Conservation (phyloP, 92 coral and sea anemone genomes). For the Isaurus tuberculatus region DNA sequence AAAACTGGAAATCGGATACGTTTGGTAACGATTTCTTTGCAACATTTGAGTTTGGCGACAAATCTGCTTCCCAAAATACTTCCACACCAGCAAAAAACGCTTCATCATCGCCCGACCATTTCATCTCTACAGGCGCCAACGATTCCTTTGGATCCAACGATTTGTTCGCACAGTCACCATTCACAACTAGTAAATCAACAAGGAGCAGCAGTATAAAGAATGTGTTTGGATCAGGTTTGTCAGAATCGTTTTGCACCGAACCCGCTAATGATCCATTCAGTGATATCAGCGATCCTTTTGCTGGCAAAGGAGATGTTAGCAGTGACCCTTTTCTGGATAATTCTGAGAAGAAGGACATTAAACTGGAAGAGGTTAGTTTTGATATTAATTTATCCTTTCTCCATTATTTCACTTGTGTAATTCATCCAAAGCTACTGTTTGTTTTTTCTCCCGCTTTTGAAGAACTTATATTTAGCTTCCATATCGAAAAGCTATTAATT, state of each 20-base stretch:
- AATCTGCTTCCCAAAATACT: slow-evolving; percentile 9
- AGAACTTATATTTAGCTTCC: no score
- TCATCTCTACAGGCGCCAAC: slow-evolving; percentile 27
- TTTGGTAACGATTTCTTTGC: slow-evolving; percentile 80
- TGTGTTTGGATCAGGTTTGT: slow-evolving; percentile 35
- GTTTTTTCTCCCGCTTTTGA: no score
- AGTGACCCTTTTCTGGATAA: slow-evolving; percentile 84
- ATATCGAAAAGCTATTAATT: no score
- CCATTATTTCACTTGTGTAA: background rate
- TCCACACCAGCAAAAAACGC: slow-evolving; percentile 31
- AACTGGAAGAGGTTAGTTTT: slow-evolving; percentile 76
- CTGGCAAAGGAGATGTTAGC: slow-evolving; percentile 65
- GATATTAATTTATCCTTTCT: background rate
- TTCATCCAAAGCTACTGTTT: no score
- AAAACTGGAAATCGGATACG: slow-evolving; percentile 49
- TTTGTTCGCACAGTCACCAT: slow-evolving; percentile 61
- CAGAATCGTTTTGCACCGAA: slow-evolving; percentile 54
- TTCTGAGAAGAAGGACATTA: slow-evolving; percentile 61
- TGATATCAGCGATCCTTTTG: slow-evolving; percentile 93
- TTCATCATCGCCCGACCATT: slow-evolving; percentile 48
- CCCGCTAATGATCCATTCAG: slow-evolving; percentile 82
- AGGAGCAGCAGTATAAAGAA: slow-evolving; percentile 32
- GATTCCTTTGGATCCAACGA: slow-evolving; percentile 55
- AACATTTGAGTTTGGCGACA: slow-evolving; percentile 67
- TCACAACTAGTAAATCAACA: slow-evolving; percentile 32